Conservation (phyloP, 1,140 invertebrate genomes). For the Camponotus floridanus region DNA sequence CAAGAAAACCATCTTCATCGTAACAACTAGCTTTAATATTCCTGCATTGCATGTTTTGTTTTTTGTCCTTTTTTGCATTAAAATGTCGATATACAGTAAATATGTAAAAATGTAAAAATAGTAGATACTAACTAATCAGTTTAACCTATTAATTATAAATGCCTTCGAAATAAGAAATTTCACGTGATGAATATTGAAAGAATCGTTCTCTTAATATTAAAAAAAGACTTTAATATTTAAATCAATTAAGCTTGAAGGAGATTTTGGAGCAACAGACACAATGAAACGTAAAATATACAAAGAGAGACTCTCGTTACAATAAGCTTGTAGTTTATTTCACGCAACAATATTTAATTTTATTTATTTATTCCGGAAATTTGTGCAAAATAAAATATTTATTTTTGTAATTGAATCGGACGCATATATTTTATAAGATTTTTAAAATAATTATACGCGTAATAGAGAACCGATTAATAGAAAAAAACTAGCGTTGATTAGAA, state of each 20-base stretch:
- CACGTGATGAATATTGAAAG: conserved; percentile 44
- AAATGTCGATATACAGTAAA: neutral
- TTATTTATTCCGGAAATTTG: neutral
- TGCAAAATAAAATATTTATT: neutral
- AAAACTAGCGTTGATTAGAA: neutral
- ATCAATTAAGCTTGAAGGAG: conserved; percentile 26
- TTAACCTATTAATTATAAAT: conserved; percentile 32
- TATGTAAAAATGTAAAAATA: neutral
- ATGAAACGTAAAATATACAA: conserved; percentile 13
- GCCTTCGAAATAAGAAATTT: neutral
- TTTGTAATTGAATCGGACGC: neutral
- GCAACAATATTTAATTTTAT: neutral
- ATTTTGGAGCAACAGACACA: neutral
- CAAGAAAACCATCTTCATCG: conserved; percentile 82
- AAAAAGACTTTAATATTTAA: conserved; percentile 65
- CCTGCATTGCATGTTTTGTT: neutral
- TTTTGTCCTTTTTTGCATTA: neutral
- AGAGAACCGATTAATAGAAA: neutral
- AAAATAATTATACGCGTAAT: neutral
- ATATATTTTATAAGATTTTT: conserved; percentile 5
- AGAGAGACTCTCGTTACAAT: neutral
- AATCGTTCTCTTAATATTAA: conserved; percentile 56
- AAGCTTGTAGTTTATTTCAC: conserved; percentile 1
- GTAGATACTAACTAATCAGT: conserved; percentile 17
- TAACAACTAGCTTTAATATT: conserved; percentile 67